Base-by-base conservation (phyloP, 1,140 invertebrate genomes). In the Pogonus chalceus region DNA sequence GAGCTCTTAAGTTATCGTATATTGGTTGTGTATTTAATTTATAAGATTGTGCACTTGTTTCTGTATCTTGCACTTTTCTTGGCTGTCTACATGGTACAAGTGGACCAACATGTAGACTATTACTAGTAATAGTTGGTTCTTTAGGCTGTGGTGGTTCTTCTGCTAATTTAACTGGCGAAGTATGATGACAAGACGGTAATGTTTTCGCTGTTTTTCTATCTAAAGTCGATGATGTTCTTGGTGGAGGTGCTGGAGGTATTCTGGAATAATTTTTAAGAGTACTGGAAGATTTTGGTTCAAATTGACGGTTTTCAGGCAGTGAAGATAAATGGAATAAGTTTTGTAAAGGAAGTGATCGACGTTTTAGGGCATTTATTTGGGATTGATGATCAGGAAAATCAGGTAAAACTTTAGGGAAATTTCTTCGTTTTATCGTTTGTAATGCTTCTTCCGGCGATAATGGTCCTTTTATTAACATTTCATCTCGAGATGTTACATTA, bases 401-500 rank as follows among this genome's bases (percentile, higher is more conserved):
- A 18, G 87, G 88, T 22, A 90, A 63, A 3, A 90, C 87, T 76
- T 89, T 90, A 0, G 87, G 88, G 65, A 83, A 89, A 62, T 89
- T 89, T 56, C 85, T 73, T 53, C 82, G 74, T 66, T 85, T 83
- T 23, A 90, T 84, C 3, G 81, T 82, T 48, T 77, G 73, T 35
- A 90, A 68, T 1, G 86, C 79, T 62, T 88, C 84, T 60, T 84
- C 83, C 2, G 81, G 76, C 9, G 77, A 80, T 12, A 83, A 59
- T 14, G 69, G 68, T 10, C 58, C 49, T 0, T 46, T 50, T 0
- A 67, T 61, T 4, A 74, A 67, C 24, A 64, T 63, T 52, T 78
- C 76, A 39, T 76, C 75, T 35, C 77, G 68, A 39, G 79, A 84
- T 0, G 86, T 88, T 3, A 89, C 85, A 62, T 89, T 89, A 7